A percentile compares a stretch with the other conserved stretches of the same genome.
phyloP scores from a whole-genome alignment of 2,113 vertebrate species.

The Callaeas wilsoni region DNA sequence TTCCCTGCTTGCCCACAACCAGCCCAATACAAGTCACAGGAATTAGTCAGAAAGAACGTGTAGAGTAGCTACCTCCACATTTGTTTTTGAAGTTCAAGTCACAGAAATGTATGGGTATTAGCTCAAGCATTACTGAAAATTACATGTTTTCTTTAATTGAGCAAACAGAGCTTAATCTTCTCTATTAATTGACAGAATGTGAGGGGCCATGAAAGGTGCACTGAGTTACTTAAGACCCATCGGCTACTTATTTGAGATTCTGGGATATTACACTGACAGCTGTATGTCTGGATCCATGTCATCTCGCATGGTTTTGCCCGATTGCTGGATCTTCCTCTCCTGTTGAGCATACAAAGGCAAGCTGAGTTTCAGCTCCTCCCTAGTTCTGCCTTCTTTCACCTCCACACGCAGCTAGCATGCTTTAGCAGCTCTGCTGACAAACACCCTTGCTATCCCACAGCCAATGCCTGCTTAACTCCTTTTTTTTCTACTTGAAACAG shows the following conservation, averaged over 20 bases:
- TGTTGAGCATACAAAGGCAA: neutral
- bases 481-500: neutral
- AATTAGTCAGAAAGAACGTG: neutral
- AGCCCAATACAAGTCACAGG: neutral
- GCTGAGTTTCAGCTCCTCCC: neutral
- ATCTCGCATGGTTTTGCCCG: neutral
- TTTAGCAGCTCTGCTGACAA: neutral
- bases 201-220: neutral
- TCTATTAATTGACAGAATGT: neutral
- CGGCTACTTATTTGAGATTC: neutral
- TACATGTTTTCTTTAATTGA: neutral
- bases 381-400: neutral
- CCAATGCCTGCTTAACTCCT: neutral
- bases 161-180: neutral
- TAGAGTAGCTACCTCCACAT: neutral
- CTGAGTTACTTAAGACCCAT: neutral
- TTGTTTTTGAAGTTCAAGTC: constrained; percentile 20
- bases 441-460: neutral
- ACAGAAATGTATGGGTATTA: neutral
- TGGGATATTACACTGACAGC: neutral
- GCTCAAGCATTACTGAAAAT: neutral
- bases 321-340: neutral
- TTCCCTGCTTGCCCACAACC: constrained; percentile 9
- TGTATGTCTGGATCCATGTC: neutral
- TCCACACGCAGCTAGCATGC: neutral